A percentile compares a stretch with the other conserved stretches of the same genome.
phyloP scores from a whole-genome alignment of 2,113 vertebrate genomes.

The Atherinomorus stipes region DNA sequence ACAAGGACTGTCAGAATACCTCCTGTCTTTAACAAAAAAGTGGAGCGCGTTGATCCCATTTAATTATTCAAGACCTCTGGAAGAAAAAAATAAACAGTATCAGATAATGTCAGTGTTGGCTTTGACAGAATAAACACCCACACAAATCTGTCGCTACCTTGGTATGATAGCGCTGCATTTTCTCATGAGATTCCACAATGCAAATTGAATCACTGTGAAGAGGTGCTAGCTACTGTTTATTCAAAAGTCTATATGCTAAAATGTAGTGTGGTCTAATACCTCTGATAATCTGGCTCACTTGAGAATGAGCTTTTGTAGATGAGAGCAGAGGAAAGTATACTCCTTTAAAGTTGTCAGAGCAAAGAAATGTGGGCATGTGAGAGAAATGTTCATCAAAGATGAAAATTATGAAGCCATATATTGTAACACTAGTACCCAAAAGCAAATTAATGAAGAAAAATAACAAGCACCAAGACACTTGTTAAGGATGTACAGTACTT shows the following conservation, averaged over 20 bases:
- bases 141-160: conserved; percentile 65
- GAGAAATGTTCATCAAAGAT: conserved; percentile 42
- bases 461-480: conserved; percentile 1
- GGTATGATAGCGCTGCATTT: conserved; percentile 23
- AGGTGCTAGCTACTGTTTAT: not conserved
- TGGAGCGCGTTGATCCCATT: conserved; percentile 56
- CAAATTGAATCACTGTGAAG: conserved; percentile 33
- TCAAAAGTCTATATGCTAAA: not conserved
- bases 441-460: conserved; percentile 43
- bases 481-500: not conserved
- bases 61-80: conserved; percentile 73
- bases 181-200: conserved; percentile 39
- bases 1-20: conserved; percentile 61
- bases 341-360: conserved; percentile 46
- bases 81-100: conserved; percentile 62
- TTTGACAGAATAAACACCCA: conserved; percentile 68
- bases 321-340: conserved; percentile 30
- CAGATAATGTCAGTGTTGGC: conserved; percentile 68
- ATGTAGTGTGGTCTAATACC: conserved; percentile 14
- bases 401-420: conserved; percentile 40
- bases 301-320: conserved; percentile 43
- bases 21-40: conserved; percentile 66
- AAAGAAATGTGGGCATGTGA: conserved; percentile 29
- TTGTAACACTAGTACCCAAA: conserved; percentile 29
- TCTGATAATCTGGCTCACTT: conserved; percentile 46